A percentile compares a stretch with the other conserved stretches of the same genome.
Evolutionary conservation across 2,113 vertebrate species (phyloP).

Genomic region (Chiloscyllium plagiosum): DNA sequence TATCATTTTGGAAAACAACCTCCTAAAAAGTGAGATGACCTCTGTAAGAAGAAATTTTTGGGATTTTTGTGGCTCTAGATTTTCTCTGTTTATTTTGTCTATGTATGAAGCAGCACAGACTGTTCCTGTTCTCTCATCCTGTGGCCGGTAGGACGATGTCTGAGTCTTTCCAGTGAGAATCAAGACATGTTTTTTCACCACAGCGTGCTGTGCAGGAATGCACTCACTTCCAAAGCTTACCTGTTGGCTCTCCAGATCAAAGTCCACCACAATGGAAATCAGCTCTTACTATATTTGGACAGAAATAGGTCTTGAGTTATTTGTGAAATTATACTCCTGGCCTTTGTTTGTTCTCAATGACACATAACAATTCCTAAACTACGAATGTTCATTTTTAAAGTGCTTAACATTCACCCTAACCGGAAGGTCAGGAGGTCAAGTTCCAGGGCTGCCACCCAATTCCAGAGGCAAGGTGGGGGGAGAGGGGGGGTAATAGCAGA

Average conservation of each 20-base stretch:
- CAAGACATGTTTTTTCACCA: not conserved
- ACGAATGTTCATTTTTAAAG: not conserved
- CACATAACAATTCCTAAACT: not conserved
- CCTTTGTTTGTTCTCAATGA: not conserved
- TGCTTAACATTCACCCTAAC: not conserved
- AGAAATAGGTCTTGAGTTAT: not conserved
- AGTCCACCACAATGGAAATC: not conserved
- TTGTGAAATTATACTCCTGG: not conserved
- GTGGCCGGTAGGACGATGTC: constrained; percentile 23
- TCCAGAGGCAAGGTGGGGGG: not conserved
- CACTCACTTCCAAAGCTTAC: not conserved
- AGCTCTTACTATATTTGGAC: not conserved
- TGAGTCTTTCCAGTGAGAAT: constrained; percentile 5
- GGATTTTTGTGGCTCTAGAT: not conserved
- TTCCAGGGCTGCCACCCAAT: not conserved
- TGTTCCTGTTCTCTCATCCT: constrained; percentile 36
- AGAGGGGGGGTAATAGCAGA: not conserved
- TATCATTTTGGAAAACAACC: constrained; percentile 21
- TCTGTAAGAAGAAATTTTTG: constrained; percentile 2
- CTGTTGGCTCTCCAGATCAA: not conserved
- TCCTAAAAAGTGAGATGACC: not conserved
- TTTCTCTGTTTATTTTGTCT: constrained; percentile 36
- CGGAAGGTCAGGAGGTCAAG: not conserved
- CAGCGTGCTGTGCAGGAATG: not conserved
- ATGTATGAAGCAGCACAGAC: constrained; percentile 14